Percentiles rank a stretch among this genome's conserved stretches.
phyloP scores from a whole-genome alignment of 1,140 invertebrate species.

The Drosophila quadrilineata region DNA sequence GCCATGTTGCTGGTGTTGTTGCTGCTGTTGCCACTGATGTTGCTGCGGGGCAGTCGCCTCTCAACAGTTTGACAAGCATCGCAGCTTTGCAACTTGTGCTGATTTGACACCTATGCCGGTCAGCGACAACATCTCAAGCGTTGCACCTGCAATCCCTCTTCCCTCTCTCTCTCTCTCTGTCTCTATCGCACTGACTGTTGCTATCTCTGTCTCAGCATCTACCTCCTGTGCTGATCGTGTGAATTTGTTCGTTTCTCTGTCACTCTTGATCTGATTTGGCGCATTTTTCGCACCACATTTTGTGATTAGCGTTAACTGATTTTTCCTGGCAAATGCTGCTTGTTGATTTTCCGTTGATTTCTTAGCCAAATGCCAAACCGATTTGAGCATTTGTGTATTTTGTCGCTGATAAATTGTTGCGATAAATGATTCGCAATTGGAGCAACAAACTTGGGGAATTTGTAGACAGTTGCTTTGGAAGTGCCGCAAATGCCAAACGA shows the following conservation, averaged over 20 bases:
- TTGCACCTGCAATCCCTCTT: conserved; percentile 13
- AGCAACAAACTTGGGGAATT: too few species aligned
- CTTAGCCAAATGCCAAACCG: conserved; percentile 13
- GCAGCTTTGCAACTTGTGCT: conserved; percentile 48
- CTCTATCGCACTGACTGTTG: conserved; percentile 1
- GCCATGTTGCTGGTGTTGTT: conserved; percentile 27
- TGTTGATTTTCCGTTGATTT: conserved; percentile 38
- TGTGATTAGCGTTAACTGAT: conserved; percentile 48
- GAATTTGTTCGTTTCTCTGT: conserved; percentile 48
- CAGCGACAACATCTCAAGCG: conserved; percentile 29
- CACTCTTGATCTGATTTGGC: conserved; percentile 30
- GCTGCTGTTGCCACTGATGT: conserved; percentile 28
- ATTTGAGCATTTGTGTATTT: conserved; percentile 35
- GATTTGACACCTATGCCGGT: conserved; percentile 67
- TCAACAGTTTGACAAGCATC: conserved; percentile 53
- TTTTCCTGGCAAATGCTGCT: conserved; percentile 59
- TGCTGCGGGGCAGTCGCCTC: conserved; percentile 23
- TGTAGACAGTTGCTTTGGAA: neutral
- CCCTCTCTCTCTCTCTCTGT: neutral
- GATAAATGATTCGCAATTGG: conserved; percentile 27
- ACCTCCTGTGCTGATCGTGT: conserved; percentile 7
- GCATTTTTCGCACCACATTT: conserved; percentile 51
- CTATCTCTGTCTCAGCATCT: neutral
- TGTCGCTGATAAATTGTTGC: conserved; percentile 41
- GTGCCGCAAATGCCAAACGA: neutral